Conservation (phyloP, 2,113 vertebrate species). For the Lichenostomus cassidix region DNA sequence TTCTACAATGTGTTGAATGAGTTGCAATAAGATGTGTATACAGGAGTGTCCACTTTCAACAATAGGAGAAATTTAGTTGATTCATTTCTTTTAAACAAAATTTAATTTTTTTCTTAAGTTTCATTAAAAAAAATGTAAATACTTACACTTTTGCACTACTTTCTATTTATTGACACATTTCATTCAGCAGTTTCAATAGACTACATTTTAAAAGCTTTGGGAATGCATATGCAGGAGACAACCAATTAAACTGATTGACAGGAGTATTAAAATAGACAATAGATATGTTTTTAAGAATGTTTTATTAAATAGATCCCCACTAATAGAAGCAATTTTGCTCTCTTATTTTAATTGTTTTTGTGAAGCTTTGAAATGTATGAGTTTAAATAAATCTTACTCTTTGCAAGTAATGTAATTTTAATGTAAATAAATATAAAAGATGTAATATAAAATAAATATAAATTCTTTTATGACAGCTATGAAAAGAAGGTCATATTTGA, state of each 20-base stretch:
- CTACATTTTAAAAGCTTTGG: neutral
- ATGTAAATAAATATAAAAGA: neutral
- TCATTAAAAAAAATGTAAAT: neutral
- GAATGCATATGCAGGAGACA: neutral
- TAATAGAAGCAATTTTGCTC: neutral
- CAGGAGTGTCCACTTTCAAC: accelerated
- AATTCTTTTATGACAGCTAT: neutral
- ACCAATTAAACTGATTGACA: neutral
- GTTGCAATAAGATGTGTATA: neutral
- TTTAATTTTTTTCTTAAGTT: neutral
- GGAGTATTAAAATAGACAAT: neutral
- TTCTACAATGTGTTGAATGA: neutral
- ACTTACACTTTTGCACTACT: neutral
- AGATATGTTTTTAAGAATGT: neutral
- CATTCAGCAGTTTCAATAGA: neutral
- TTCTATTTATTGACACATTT: neutral
- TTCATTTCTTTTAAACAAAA: neutral
- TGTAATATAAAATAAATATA: neutral
- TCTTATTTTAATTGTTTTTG: neutral
- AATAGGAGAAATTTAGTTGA: neutral
- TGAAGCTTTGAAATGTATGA: neutral
- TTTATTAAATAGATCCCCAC: neutral
- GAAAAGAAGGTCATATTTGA: neutral
- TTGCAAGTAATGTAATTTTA: neutral
- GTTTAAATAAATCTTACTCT: neutral